phyloP scores from a whole-genome alignment of 1,140 invertebrate species.

The Procambarus virginalis region DNA sequence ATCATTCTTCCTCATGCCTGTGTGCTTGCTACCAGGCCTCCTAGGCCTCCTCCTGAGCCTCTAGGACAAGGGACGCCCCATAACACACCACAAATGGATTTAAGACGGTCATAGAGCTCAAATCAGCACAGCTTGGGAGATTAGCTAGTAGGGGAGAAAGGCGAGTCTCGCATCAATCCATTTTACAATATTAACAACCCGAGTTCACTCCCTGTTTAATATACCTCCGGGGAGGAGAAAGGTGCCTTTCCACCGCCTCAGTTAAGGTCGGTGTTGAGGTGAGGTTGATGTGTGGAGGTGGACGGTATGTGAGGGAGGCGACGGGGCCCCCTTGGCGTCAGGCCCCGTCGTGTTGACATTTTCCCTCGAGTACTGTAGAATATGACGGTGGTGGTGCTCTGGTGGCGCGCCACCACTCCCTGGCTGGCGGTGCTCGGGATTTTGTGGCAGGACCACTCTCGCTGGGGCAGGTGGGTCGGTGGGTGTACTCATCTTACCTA shows the following conservation, averaged over 20 bases:
- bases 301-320: neutral
- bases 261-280: conserved; percentile 1
- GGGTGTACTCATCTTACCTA: no score
- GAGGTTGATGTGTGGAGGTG: neutral
- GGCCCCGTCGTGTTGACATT: conserved; percentile 28
- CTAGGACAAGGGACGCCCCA: neutral
- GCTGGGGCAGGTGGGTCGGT: neutral
- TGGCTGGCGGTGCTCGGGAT: neutral
- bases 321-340: neutral
- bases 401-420: neutral
- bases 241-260: neutral
- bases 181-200: conserved; percentile 52
- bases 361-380: conserved; percentile 14
- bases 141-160: conserved; percentile 18
- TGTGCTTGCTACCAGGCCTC: neutral
- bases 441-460: neutral
- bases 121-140: conserved; percentile 18
- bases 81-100: neutral
- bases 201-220: conserved; percentile 34
- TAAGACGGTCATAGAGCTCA: neutral
- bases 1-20: neutral
- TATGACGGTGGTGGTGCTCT: neutral
- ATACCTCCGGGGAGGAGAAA: conserved; percentile 21
- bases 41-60: no score
- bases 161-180: conserved; percentile 32